These are phyloP conservation scores for Ceratina australensis DNA, from an alignment of 1,140 invertebrate species.

Conservation along the genomic window DNA sequence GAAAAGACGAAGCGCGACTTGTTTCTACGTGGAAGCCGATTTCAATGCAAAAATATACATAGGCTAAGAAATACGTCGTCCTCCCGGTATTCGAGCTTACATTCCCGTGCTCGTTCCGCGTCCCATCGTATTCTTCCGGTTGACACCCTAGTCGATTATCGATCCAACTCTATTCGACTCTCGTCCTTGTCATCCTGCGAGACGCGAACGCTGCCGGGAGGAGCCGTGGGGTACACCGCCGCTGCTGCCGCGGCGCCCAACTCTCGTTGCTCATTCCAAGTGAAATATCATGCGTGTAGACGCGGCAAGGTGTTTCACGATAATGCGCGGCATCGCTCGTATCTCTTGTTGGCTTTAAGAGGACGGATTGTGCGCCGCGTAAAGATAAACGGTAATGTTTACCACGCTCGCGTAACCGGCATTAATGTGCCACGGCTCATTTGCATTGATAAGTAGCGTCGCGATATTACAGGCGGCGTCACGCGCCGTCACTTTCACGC, in stretches of 20 bases:
- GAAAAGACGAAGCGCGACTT: not conserved
- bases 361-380: conserved; percentile 13
- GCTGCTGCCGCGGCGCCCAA: not conserved
- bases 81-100: not conserved
- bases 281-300: not conserved
- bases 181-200: conserved; percentile 8
- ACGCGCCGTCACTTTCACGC: not conserved
- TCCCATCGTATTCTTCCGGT: conserved; percentile 22
- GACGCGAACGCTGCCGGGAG: not conserved
- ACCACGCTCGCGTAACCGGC: conserved; percentile 16
- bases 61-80: not conserved
- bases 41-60: conserved; percentile 39
- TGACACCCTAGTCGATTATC: conserved; percentile 37
- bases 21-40: not conserved
- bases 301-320: conserved; percentile 23
- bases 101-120: conserved; percentile 15
- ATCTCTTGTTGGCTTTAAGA: conserved; percentile 30
- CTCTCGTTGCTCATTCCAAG: conserved; percentile 2
- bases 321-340: conserved; percentile 1
- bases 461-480: not conserved
- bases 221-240: too few relatives aligned
- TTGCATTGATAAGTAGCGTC: conserved; percentile 22
- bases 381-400: conserved; percentile 42
- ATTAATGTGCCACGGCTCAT: conserved; percentile 29
- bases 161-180: conserved; percentile 29